A percentile compares a stretch with the other conserved stretches of the same genome.
Evolutionary conservation across 2,797 vertebrate species (phyloP).

Genomic region (Hydrolagus colliei): DNA sequence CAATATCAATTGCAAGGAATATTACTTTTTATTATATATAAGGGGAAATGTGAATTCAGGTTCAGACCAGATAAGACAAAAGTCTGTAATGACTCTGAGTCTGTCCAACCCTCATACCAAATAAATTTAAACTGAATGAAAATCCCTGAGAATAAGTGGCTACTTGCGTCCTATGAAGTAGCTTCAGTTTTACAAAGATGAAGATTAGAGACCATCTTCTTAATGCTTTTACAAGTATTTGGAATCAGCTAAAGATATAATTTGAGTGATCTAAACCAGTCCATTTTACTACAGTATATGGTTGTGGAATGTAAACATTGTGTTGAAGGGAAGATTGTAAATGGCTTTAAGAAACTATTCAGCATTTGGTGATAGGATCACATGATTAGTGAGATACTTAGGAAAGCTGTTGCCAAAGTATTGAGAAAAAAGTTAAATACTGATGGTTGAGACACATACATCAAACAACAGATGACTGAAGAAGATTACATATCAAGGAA

Average conservation of each 20-base stretch:
- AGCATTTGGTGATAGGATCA: background rate
- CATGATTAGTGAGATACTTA: background rate
- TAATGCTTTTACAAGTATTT: background rate
- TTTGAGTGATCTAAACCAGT: conserved; percentile 2
- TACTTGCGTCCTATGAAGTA: background rate
- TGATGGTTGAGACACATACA: background rate
- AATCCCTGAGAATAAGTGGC: background rate
- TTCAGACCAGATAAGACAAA: background rate
- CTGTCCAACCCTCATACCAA: background rate
- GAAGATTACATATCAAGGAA: background rate
- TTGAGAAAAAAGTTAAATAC: background rate
- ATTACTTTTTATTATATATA: background rate
- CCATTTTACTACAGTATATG: background rate
- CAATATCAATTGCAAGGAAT: too few relatives aligned
- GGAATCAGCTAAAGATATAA: background rate
- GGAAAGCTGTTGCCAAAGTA: background rate
- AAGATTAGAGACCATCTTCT: background rate
- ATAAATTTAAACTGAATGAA: background rate
- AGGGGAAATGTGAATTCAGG: background rate
- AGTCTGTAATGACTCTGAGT: background rate
- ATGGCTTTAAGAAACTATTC: background rate
- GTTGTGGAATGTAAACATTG: background rate
- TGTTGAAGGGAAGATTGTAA: background rate
- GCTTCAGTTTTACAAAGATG: background rate
- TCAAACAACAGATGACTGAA: background rate